These are phyloP conservation scores for Stegodyphus mimosarum DNA, from an alignment of 1,140 invertebrate species.

Conservation along the genomic window DNA sequence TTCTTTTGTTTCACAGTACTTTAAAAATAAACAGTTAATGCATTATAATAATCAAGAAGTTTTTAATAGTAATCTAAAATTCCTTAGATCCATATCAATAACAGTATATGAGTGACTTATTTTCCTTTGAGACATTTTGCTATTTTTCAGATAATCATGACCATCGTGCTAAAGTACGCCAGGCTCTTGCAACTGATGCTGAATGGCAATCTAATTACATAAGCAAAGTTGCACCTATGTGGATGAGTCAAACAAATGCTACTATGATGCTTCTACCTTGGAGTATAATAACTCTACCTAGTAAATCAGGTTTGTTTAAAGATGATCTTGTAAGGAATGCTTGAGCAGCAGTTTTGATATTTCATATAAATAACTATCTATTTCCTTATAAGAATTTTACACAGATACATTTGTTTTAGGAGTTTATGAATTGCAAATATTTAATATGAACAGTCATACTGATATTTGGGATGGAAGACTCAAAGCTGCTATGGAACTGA, in stretches of 20 bases:
- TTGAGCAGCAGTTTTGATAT: no score
- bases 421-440: constrained; percentile 58
- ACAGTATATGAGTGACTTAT: not conserved
- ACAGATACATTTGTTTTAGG: not conserved
- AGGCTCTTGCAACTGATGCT: constrained; percentile 64
- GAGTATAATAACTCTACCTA: constrained; percentile 60
- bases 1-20: no score
- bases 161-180: constrained; percentile 66
- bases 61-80: no score
- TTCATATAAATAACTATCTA: no score
- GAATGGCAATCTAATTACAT: constrained; percentile 66
- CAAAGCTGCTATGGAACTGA: constrained; percentile 54
- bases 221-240: constrained; percentile 65
- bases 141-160: constrained; percentile 65
- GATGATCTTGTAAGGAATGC: not conserved
- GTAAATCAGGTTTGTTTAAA: constrained; percentile 51
- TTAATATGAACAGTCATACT: constrained; percentile 57
- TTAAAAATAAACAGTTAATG: no score
- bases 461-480: constrained; percentile 53
- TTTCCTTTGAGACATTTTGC: not conserved
- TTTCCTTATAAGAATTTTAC: no score
- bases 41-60: no score
- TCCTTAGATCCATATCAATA: no score
- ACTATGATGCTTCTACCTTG: constrained; percentile 63
- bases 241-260: constrained; percentile 65